Base-by-base conservation (phyloP, 1,140 invertebrate species). In the Tigriopus japonicus region DNA sequence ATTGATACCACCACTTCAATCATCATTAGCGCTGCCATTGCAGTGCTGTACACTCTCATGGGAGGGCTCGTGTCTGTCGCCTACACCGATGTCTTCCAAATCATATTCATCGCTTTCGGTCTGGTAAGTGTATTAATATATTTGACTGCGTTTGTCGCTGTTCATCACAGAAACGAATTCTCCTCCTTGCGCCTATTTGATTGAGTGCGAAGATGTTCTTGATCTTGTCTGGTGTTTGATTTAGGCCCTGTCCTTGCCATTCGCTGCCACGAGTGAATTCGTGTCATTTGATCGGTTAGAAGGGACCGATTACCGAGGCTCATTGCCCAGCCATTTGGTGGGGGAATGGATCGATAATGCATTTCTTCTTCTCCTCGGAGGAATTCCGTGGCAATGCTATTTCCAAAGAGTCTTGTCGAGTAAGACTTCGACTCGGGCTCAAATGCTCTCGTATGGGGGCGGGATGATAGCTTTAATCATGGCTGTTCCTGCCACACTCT, bases 91-190 rank as follows among this genome's bases (percentile, higher is more conserved):
- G 93, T 98, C 64, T 93, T 98, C 65, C 95, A 98, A 73, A 78
- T 98, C 1, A 93, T 97, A 76, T 98, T 92, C 74, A 98, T 98
- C 69, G 96, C 98, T 74, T 81, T 96, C 65, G 95, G 95, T 21
- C 75, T 98, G 75, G 84, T 87, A 71, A 77, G 79, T 24, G 24
- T 41, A 23, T 17, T 58, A n/a, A n/a, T n/a, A 12, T 6, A 15
- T 28, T 42, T 55, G n/a, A n/a, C 9, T n/a, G 12, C 12, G 19
- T n/a, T 10, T 52, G 12, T 21, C 19, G 19, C 10, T 13, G 52
- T 9, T 17, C 52, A 52, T 52, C 13, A 52, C 52, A 52, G 17
- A 52, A 52, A 52, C 10, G 13, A 52, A 52, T 10, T 52, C 21
- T 13, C 52, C 21, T 21, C 13, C 12, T 21, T 52, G n/a, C n/a